Conservation (phyloP, 1,140 invertebrate genomes). For the Bombus huntii region DNA sequence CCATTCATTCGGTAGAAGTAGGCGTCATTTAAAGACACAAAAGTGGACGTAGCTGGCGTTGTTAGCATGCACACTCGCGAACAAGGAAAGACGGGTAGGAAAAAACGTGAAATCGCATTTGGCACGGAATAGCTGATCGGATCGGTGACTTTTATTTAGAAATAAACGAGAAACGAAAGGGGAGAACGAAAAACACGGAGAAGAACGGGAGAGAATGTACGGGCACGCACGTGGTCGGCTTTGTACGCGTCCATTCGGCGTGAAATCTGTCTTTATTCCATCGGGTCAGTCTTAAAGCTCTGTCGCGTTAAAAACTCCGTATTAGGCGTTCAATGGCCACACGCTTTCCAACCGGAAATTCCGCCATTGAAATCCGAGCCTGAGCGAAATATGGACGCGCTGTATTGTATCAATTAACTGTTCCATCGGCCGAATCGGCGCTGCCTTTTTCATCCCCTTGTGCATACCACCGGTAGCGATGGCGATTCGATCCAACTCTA, state of each 20-base stretch:
- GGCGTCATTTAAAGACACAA: not conserved
- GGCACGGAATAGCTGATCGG: not conserved
- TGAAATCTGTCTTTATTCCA: conserved; percentile 49
- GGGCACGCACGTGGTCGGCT: conserved; percentile 11
- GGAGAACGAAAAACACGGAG: not conserved
- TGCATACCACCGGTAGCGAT: conserved; percentile 34
- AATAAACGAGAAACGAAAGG: not conserved
- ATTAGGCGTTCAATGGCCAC: conserved; percentile 43
- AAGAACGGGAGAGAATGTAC: not conserved
- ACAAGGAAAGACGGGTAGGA: not conserved
- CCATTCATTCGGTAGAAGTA: not conserved
- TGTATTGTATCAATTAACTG: conserved; percentile 61
- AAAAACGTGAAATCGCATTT: conserved; percentile 2
- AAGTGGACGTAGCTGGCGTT: not conserved
- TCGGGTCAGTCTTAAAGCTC: conserved; percentile 51
- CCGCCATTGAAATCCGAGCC: conserved; percentile 56
- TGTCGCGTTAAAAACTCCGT: conserved; percentile 52
- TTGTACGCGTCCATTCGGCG: not conserved
- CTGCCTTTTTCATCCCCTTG: conserved; percentile 35
- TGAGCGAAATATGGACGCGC: conserved; percentile 44
- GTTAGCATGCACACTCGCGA: not conserved
- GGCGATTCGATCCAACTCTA: not conserved
- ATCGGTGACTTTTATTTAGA: conserved; percentile 33
- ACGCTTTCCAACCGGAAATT: conserved; percentile 31
- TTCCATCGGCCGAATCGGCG: conserved; percentile 48